Evolutionary conservation across 2,797 vertebrate species (phyloP), one percentile per base, ranked within the genome.

Genomic region (Xenentodon cancila): DNA sequence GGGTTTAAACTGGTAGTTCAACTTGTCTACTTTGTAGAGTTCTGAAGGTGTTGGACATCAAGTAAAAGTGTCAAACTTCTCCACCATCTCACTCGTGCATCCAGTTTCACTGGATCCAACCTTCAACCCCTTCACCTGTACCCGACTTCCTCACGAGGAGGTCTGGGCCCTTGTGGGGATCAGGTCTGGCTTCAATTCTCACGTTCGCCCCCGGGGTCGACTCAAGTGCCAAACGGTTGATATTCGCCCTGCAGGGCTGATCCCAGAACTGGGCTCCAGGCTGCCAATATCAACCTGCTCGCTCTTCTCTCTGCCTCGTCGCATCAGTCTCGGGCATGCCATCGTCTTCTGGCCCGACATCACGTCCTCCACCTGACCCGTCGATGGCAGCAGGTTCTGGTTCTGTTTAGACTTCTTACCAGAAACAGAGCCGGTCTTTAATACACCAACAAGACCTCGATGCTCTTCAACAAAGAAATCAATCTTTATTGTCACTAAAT

Each of bases 261-360:
- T 19, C 55, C 52, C 59, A 51, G 68, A 64, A 56, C 79, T 65
- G 80, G 64, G 67, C 69, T 84, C 75, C 37, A 64, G 77, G 60
- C 80, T 86, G 90, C 88, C 87, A 77, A 85, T 80, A 37, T 37
- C 34, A 62, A 73, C 58, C 48, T 3, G 18, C 22, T 63, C 44
- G 37, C 65, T 77, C 57, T 3, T 64, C 50, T 66, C 27, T 65
- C 72, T 86, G 77, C 77, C 78, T 76, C 71, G 15, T 44, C 7
- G 22, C 34, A 37, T 13, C 34, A 3, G 11, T 37, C 34, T 37
- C 11, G 34, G 9, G 9, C 34, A 17, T 7, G 12, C 68, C 68
- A 59, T n/a, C 17, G n/a, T 73, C 73, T 73, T 54, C 68, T 54
- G 22, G 2, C 9, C 37, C 0, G 49, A 49, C 51, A 12, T 11